These are phyloP conservation scores for Cyrtonyx montezumae DNA, from an alignment of 2,113 vertebrate genomes.

Conservation along the genomic window DNA sequence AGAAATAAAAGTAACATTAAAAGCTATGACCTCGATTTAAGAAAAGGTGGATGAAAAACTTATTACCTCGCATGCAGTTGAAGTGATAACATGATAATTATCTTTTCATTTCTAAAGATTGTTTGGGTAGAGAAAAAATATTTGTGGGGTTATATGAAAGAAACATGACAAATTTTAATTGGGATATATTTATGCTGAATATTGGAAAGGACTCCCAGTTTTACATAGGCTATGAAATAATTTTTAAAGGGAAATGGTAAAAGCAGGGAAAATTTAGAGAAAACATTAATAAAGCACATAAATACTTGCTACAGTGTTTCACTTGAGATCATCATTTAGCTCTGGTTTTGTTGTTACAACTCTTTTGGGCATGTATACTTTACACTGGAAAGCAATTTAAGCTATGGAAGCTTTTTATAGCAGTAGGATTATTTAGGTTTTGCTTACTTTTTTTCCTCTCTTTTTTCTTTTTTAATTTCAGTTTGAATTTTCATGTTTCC, in stretches of 20 bases:
- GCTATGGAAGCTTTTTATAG: neutral
- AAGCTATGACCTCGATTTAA: constrained; percentile 17
- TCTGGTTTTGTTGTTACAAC: neutral
- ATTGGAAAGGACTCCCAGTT: neutral
- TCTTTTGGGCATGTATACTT: neutral
- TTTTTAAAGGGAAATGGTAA: neutral
- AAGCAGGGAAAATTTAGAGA: neutral
- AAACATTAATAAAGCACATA: neutral
- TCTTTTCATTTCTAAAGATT: neutral
- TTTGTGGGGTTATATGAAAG: neutral
- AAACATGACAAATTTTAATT: neutral
- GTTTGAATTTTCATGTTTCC: neutral
- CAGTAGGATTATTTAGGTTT: neutral
- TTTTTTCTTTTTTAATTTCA: neutral
- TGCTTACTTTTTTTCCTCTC: neutral
- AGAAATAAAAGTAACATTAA: constrained; percentile 5
- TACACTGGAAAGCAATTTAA: neutral
- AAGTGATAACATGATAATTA: constrained; percentile 4
- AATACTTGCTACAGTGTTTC: neutral
- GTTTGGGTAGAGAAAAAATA: neutral
- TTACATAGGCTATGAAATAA: neutral
- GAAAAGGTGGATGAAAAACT: neutral
- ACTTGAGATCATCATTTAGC: neutral
- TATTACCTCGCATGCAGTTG: neutral
- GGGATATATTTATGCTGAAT: constrained; percentile 7